Conservation (phyloP, 2,797 vertebrate genomes). For the Aldrovandia affinis region DNA sequence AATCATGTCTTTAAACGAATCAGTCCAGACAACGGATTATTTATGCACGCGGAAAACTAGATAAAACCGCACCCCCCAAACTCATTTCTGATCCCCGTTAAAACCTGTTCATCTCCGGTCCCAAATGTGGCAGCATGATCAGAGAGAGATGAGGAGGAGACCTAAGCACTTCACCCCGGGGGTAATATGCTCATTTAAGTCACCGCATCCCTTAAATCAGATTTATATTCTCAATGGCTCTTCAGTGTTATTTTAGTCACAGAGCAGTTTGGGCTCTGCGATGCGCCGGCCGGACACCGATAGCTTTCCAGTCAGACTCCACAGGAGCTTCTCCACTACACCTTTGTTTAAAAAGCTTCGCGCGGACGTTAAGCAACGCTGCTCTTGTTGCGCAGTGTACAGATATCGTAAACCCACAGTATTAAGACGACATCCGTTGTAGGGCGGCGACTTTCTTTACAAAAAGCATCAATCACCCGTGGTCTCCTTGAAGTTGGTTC, state of each 20-base stretch:
- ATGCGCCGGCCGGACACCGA: neutral
- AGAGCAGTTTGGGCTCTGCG: neutral
- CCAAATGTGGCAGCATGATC: neutral
- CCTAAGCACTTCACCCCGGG: neutral
- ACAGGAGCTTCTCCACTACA: neutral
- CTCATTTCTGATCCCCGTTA: neutral
- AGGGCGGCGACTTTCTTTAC: neutral
- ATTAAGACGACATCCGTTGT: neutral
- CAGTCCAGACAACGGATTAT: slow-evolving; percentile 3
- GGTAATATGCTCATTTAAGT: neutral
- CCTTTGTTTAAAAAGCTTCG: slow-evolving; percentile 11
- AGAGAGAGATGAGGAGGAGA: neutral
- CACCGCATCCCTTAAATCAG: neutral
- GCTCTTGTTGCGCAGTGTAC: neutral
- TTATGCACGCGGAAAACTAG: neutral
- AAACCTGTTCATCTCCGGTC: neutral
- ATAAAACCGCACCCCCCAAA: neutral
- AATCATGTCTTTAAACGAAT: neutral
- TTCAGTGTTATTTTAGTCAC: slow-evolving; percentile 1
- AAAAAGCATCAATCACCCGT: neutral
- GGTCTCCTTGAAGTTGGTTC: neutral
- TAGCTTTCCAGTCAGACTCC: neutral
- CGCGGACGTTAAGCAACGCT: neutral
- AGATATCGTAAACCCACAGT: neutral
- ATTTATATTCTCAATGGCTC: neutral